A percentile compares a stretch with the other conserved stretches of the same genome.
These are phyloP conservation scores for Clarias laeviceps DNA, from an alignment of 2,797 vertebrate species.

Conservation along the genomic window DNA sequence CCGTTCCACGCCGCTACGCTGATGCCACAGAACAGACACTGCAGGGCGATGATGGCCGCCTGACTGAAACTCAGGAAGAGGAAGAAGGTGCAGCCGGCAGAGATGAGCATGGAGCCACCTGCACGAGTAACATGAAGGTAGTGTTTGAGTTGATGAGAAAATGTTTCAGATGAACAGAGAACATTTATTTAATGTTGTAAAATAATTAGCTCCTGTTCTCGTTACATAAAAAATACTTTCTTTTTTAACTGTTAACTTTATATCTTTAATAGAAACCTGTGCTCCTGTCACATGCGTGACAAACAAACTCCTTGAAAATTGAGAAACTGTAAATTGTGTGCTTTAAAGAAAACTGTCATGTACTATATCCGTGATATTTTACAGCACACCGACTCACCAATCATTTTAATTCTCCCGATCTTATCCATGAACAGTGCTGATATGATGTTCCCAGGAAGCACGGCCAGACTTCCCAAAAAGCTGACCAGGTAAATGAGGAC, in stretches of 20 bases:
- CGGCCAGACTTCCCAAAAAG: conserved; percentile 92
- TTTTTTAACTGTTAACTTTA: neutral
- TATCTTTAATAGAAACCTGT: neutral
- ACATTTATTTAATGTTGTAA: neutral
- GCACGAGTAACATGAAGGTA: accelerated
- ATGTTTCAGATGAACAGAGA: neutral
- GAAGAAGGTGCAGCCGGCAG: conserved; percentile 89
- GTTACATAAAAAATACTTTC: neutral
- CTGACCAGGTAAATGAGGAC: conserved; percentile 94
- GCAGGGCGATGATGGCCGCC: conserved; percentile 90
- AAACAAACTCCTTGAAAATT: neutral
- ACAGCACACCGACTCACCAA: conserved; percentile 75
- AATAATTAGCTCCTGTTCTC: neutral
- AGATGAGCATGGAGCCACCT: conserved; percentile 93
- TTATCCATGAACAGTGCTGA: conserved; percentile 95
- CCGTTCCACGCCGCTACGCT: conserved; percentile 95
- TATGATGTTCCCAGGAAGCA: conserved; percentile 94
- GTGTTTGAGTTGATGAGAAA: neutral
- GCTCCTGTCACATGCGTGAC: neutral
- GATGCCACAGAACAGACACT: conserved; percentile 93
- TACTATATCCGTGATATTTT: neutral
- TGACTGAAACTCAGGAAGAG: conserved; percentile 92
- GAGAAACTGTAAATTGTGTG: neutral
- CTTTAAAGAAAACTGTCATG: neutral
- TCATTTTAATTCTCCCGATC: conserved; percentile 91